Base-by-base conservation (phyloP, 37 sponge, comb jelly and placozoan genomes). In the Eunapius fragilis region DNA sequence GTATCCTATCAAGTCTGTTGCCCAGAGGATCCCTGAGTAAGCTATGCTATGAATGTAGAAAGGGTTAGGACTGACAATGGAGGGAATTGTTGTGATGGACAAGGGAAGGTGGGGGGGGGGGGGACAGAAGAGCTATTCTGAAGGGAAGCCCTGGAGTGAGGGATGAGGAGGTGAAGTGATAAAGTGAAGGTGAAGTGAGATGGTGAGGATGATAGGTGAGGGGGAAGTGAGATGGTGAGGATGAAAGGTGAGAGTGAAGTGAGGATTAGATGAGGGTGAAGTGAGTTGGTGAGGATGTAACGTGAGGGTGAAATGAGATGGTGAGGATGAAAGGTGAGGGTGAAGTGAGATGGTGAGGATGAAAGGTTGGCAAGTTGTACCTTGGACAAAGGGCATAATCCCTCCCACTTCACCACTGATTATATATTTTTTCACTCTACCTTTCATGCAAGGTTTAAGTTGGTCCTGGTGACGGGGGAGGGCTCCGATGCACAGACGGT, bases 21-120 rank as follows among this genome's bases (percentile, higher is more conserved):
- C 75, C 3, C 77, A 86, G 77, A 85, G 94, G 68, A 86, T 89
- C 47, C 13, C 84, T 71, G 87, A 89, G 87, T 93, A 82, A 49
- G 84, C 58, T 69, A n/a, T n/a, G n/a, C n/a, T n/a, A n/a, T n/a
- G n/a, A n/a, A n/a, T n/a, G n/a, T 80, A 12, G 68, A 67, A 19
- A 58, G 14, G 58, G 58, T 12, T 13, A 17, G 58, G 58, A 41
- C 22, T 41, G 41, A 41, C 6, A 6, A 6, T 41, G 41, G 41
- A 41, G 41, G 41, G 6, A 41, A 41, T 41, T 41, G 41, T 3
- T 3, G 6, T 58, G 19, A 58, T 58, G 58, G 58, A 58, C 1
- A 58, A 58, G 58, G 58, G 58, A 1, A 2, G 58, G 58, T 4
- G 58, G 17, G 7, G 58, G 6, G 41, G 41, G 41, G 3, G 6